Percentiles rank a stretch among this genome's conserved stretches.
Conservation (phyloP, 2,888 invertebrate genomes). For the Athalia cordata region DNA sequence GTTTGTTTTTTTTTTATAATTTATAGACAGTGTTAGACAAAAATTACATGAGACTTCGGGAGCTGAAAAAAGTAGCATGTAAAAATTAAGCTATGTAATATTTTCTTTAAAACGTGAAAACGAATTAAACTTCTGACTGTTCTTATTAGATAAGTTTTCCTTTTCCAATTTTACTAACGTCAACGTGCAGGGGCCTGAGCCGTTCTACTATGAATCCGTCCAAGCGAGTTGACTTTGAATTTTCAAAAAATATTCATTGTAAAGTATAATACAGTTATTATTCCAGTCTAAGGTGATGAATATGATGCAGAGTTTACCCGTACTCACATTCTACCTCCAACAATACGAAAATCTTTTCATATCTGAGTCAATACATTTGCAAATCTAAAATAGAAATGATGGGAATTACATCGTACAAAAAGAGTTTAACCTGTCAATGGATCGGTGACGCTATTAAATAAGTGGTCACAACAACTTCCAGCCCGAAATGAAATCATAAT, state of each 20-base stretch:
- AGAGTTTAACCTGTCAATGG: no score
- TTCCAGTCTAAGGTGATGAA: slow-evolving; percentile 20
- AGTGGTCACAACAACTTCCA: no score
- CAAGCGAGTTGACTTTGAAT: slow-evolving; percentile 1
- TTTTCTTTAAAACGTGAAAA: slow-evolving; percentile 47
- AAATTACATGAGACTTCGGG: slow-evolving; percentile 51
- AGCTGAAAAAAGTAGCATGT: slow-evolving; percentile 54
- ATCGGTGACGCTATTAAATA: no score
- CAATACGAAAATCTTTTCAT: slow-evolving; percentile 26
- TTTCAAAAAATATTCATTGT: slow-evolving; percentile 26
- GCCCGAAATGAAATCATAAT: no score
- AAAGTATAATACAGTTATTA: slow-evolving; percentile 28
- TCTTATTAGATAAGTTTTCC: slow-evolving; percentile 10
- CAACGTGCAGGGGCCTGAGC: background rate
- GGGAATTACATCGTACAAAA: no score
- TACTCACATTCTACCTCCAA: slow-evolving; percentile 12
- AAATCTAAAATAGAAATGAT: background rate
- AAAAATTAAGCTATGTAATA: slow-evolving; percentile 56
- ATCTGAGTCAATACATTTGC: background rate
- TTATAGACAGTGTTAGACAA: slow-evolving; percentile 54
- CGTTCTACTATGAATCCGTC: background rate
- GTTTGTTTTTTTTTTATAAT: slow-evolving; percentile 48
- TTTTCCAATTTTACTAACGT: background rate
- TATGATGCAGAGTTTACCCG: slow-evolving; percentile 13
- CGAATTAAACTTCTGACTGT: background rate